Evolutionary conservation across 1,140 invertebrate genomes (phyloP), one percentile per base, ranked within the genome.

Genomic region (Bombus waltoni): DNA sequence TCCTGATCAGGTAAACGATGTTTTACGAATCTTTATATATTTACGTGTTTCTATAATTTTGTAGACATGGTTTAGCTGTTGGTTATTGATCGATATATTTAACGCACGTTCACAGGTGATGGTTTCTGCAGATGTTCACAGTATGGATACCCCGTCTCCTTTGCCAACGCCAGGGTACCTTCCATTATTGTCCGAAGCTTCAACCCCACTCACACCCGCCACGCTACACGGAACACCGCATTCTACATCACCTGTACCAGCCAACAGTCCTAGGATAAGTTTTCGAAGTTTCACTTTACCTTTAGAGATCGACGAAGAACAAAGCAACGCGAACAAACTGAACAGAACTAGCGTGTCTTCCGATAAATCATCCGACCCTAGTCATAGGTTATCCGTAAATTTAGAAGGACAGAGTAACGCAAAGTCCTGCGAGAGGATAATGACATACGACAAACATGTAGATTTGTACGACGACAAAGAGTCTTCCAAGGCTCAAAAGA

Each of bases 271-370:
- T 84, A 93, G 94, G 79, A 95, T 95, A 93, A 95, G 94, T 90
- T 95, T 95, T 76, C 93, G 94, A 89, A 95, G 94, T 85, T 95
- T 95, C 81, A 93, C 93, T n/a, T 87, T 95, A 80, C 94, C 94
- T 0, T 89, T 95, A 62, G 94, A 95, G 3, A 85, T 95, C 22
- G 93, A 93, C 25, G 91, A 93, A 42, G 87, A 88, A 25, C 87
- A 89, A 9, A 85, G 76, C 28, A 76, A 85, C 74, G 86, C 86
- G 42, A 83, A 88, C 40, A 90, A 90, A 18, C 44, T 86, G 42
- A 89, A 91, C 65, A 91, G 88, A 74, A 86, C 87, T 66, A 89
- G 89, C 75, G 81, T 81, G 81, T 92, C 93, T 91, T 92, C 92
- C 70, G 92, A 93, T 22, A 93, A 93, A 86, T 87, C 91, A 81